A percentile compares a stretch with the other conserved stretches of the same genome.
Conservation (phyloP, 1,140 invertebrate species). For the Bombus soroeensis region DNA sequence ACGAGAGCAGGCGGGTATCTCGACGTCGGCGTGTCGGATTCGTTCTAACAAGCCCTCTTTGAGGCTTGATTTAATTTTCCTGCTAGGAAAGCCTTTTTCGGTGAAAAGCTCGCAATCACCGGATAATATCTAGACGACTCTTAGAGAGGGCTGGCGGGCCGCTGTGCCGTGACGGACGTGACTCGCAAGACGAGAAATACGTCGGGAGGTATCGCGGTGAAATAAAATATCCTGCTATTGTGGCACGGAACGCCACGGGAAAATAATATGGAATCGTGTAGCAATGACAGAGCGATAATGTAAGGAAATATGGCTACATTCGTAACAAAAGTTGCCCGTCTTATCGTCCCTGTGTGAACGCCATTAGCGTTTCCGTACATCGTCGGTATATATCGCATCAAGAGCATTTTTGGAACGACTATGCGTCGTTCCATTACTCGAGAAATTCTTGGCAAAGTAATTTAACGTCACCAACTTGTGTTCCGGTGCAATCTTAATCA, state of each 20-base stretch:
- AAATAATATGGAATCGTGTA: constrained; percentile 1
- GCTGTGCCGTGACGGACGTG: constrained; percentile 24
- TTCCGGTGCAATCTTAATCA: constrained; percentile 43
- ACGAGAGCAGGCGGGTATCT: too few species aligned
- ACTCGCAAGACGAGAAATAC: constrained; percentile 23
- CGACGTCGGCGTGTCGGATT: too few species aligned
- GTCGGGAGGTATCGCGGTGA: not conserved
- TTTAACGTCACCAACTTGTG: constrained; percentile 35
- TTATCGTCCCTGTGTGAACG: constrained; percentile 10
- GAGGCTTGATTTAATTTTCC: constrained; percentile 37
- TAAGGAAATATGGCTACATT: constrained; percentile 16
- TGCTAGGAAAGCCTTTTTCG: not conserved
- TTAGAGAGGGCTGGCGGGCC: not conserved
- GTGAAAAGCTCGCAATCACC: constrained; percentile 47
- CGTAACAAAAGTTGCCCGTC: constrained; percentile 25
- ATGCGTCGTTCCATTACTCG: constrained; percentile 26
- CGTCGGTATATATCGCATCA: not conserved
- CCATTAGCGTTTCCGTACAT: constrained; percentile 23
- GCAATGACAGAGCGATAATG: constrained; percentile 26
- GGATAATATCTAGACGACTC: constrained; percentile 38
- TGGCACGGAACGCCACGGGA: not conserved
- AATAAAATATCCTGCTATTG: constrained; percentile 35
- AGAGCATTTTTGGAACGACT: constrained; percentile 35
- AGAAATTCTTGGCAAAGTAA: constrained; percentile 45
- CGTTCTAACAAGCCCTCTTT: constrained; percentile 9